These are phyloP conservation scores for Centrocercus urophasianus DNA, from an alignment of 2,113 vertebrate genomes.

Conservation along the genomic window DNA sequence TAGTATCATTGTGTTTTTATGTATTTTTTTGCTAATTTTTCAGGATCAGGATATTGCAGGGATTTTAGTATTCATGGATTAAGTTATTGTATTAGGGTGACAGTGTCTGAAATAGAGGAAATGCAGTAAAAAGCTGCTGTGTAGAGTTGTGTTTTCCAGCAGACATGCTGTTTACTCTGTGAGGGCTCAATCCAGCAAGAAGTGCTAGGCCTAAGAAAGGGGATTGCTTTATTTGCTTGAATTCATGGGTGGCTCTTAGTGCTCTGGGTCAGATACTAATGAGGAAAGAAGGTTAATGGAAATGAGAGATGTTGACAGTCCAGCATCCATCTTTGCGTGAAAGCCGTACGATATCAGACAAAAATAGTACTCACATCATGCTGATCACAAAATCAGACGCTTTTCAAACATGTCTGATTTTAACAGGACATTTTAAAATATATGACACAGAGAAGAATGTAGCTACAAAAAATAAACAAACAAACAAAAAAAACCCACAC, in stretches of 20 bases:
- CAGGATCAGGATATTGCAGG: not conserved
- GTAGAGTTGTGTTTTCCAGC: not conserved
- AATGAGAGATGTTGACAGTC: not conserved
- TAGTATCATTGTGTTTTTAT: not conserved
- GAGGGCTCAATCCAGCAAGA: not conserved
- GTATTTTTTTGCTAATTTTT: not conserved
- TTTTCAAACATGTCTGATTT: not conserved
- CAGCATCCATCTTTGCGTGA: not conserved
- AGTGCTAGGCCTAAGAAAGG: not conserved
- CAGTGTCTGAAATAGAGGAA: not conserved
- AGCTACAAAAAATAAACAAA: not conserved
- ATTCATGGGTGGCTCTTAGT: not conserved
- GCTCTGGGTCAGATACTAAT: not conserved
- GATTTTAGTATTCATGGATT: not conserved
- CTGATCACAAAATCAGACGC: not conserved
- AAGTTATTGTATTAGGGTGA: not conserved
- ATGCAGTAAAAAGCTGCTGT: not conserved
- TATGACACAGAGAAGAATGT: not conserved
- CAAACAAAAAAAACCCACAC: too few species aligned
- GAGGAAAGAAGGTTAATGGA: slow-evolving; percentile 12
- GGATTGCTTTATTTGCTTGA: not conserved
- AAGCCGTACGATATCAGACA: not conserved
- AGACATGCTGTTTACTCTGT: not conserved
- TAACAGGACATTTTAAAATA: not conserved
- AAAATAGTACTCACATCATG: not conserved